A percentile compares a stretch with the other conserved stretches of the same genome.
These are phyloP conservation scores for Stomatorhinus ivindoensis DNA, from an alignment of 2,113 vertebrate genomes.

Conservation along the genomic window DNA sequence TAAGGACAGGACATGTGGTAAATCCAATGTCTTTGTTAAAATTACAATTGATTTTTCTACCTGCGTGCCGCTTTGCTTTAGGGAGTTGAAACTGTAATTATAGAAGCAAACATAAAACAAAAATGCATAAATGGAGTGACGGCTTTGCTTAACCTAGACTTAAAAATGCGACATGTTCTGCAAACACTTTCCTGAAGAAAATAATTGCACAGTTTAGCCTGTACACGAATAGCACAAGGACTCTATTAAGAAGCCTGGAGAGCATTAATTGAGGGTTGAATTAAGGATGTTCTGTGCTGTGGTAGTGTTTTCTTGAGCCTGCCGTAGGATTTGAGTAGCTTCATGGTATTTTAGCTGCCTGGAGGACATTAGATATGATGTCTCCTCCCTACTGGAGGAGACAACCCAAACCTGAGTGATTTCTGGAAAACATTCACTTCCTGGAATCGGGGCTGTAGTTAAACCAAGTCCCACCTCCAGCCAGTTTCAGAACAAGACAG, in stretches of 20 bases:
- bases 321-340: background rate
- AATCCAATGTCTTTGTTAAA: background rate
- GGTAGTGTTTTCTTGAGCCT: background rate
- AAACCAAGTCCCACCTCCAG: background rate
- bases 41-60: background rate
- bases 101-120: background rate
- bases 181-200: background rate
- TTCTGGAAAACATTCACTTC: background rate
- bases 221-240: background rate
- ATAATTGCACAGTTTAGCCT: background rate
- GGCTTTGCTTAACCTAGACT: background rate
- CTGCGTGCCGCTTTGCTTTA: background rate
- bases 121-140: background rate
- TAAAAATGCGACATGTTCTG: background rate
- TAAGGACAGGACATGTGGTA: background rate
- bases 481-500: background rate
- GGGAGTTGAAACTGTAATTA: background rate
- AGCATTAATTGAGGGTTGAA: background rate
- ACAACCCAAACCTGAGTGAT: background rate
- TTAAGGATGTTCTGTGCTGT: background rate
- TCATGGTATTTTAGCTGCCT: background rate
- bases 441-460: background rate
- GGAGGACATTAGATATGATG: background rate
- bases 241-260: background rate
- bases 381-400: background rate